Conservation (phyloP, 2,113 vertebrate species). For the Campylomormyrus tamandua region DNA sequence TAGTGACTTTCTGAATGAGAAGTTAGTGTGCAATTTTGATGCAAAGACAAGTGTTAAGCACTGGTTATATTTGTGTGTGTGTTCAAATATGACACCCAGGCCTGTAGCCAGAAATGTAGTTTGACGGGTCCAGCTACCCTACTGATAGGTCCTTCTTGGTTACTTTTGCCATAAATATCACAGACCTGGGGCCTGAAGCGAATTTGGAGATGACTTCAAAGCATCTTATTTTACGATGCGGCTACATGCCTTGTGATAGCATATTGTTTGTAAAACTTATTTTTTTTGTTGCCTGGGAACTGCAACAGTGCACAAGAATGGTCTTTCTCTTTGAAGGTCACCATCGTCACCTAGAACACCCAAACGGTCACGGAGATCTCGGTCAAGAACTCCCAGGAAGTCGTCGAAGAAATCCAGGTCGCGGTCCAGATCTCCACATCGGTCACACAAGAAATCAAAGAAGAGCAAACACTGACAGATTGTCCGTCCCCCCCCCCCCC, state of each 20-base stretch:
- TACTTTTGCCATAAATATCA: not conserved
- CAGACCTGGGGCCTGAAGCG: not conserved
- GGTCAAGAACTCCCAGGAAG: slow-evolving; percentile 93
- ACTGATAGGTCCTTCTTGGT: not conserved
- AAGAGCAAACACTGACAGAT: slow-evolving; percentile 97
- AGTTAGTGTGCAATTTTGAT: not conserved
- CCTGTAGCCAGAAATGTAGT: not conserved
- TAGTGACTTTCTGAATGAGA: not conserved
- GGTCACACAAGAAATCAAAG: slow-evolving; percentile 99
- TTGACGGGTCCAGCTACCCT: not conserved
- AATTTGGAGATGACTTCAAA: not conserved
- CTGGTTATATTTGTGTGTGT: not conserved
- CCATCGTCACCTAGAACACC: slow-evolving; percentile 91
- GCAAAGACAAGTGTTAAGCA: not conserved
- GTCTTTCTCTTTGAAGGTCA: slow-evolving; percentile 62
- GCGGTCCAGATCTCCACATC: slow-evolving; percentile 90
- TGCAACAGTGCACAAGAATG: not conserved
- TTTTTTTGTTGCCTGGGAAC: not conserved
- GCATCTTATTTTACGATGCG: too few relatives aligned
- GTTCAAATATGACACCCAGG: not conserved
- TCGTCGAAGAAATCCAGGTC: slow-evolving; percentile 94
- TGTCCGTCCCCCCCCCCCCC: slow-evolving; percentile 40
- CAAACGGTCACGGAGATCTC: slow-evolving; percentile 85
- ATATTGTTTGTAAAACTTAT: not conserved
- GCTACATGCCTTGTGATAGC: not conserved